Conservation (phyloP, 2,888 invertebrate genomes). For the Eudemis profundana region DNA sequence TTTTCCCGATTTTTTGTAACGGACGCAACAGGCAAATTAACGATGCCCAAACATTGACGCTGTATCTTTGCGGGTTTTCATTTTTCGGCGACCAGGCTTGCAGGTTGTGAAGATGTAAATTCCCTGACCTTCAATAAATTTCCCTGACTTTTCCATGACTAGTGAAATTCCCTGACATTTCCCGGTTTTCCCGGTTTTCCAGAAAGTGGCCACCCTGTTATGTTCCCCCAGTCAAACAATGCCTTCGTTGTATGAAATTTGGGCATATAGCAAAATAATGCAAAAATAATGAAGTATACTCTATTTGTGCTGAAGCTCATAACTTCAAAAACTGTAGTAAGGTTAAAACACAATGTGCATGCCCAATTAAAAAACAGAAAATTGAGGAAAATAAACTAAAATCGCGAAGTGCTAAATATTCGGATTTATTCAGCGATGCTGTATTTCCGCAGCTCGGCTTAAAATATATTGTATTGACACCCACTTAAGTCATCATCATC, state of each 20-base stretch:
- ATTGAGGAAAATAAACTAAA: conserved; percentile 12
- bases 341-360: neutral
- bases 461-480: neutral
- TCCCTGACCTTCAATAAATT: no score
- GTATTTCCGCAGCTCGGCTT: neutral
- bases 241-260: conserved; percentile 1
- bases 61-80: no score
- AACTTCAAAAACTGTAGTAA: neutral
- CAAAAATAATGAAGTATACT: neutral
- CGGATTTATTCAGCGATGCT: neutral
- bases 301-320: neutral
- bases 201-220: no score
- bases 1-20: no score
- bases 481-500: no score
- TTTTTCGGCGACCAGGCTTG: no score
- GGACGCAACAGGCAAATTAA: no score
- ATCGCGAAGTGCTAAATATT: neutral
- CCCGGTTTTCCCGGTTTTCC: no score
- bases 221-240: neutral
- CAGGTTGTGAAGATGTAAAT: no score
- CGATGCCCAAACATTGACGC: no score
- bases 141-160: no score
- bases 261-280: conserved; percentile 2
- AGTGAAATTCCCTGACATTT: no score
- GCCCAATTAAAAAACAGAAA: conserved; percentile 3